These are phyloP conservation scores for Druon quercuslanigerum DNA, from an alignment of 1,140 invertebrate genomes.

Conservation along the genomic window DNA sequence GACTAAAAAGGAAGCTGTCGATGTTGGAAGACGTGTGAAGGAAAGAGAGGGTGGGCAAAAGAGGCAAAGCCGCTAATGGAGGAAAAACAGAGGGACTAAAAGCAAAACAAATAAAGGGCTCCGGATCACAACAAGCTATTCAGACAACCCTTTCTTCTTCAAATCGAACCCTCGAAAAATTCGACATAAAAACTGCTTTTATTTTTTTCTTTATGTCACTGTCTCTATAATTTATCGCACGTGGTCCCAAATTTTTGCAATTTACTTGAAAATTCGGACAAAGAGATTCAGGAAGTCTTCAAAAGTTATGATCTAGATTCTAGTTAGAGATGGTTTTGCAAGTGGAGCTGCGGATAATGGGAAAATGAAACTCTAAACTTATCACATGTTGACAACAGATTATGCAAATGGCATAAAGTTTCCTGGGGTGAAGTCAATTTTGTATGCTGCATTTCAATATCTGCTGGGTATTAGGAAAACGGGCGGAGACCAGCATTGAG, in stretches of 20 bases:
- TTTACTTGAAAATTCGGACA: not conserved
- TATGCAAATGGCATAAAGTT: constrained; percentile 17
- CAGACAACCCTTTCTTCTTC: constrained; percentile 49
- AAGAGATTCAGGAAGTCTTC: not conserved
- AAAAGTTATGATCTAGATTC: too few relatives aligned
- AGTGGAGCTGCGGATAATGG: constrained; percentile 7
- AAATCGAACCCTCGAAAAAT: constrained; percentile 35
- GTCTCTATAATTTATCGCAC: not conserved
- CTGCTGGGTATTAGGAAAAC: not conserved
- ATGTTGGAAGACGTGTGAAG: constrained; percentile 45
- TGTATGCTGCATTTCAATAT: constrained; percentile 27
- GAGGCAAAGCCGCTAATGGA: constrained; percentile 63
- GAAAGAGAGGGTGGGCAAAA: constrained; percentile 18
- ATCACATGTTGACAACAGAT: constrained; percentile 6
- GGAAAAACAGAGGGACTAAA: constrained; percentile 63
- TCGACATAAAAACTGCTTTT: not conserved
- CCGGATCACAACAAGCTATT: constrained; percentile 54
- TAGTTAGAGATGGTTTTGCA: not conserved
- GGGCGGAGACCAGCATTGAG: not conserved
- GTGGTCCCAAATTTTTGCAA: not conserved
- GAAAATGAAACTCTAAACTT: constrained; percentile 7
- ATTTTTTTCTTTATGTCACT: not conserved
- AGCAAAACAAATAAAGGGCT: constrained; percentile 62
- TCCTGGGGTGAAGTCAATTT: constrained; percentile 17
- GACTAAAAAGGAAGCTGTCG: constrained; percentile 48